Evolutionary conservation across 2,113 vertebrate genomes (phyloP).

Genomic region (Bungarus multicinctus): DNA sequence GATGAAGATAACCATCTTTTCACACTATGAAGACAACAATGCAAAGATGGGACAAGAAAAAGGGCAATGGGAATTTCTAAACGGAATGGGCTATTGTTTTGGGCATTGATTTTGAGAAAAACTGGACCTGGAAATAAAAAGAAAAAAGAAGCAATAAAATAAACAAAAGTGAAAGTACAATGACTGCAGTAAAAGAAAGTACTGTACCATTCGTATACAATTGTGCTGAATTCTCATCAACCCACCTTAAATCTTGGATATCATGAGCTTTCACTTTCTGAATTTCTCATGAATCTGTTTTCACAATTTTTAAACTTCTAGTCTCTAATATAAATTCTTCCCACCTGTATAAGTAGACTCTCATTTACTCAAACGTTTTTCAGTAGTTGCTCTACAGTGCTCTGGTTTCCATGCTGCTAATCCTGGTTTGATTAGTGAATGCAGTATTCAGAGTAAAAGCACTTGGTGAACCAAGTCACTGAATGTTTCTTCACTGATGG

Average conservation of each 20-base stretch:
- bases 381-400: not conserved
- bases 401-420: not conserved
- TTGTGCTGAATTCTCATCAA: not conserved
- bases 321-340: conserved; percentile 42
- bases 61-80: not conserved
- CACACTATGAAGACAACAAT: too few species aligned
- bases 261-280: conserved; percentile 8
- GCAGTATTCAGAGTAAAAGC: not conserved
- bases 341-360: not conserved
- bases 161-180: not conserved
- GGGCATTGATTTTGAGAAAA: not conserved
- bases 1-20: too few species aligned
- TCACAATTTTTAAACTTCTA: conserved; percentile 23
- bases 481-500: not conserved
- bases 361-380: not conserved
- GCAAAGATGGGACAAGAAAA: too few species aligned
- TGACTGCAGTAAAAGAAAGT: not conserved
- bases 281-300: conserved; percentile 45
- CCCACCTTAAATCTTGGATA: not conserved
- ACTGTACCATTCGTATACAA: not conserved
- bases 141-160: not conserved
- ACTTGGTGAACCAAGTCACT: not conserved
- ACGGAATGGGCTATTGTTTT: not conserved
- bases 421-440: not conserved
- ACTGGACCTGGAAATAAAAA: not conserved